Base-by-base conservation (phyloP, 2,113 vertebrate genomes). In the Corapipo altera region DNA sequence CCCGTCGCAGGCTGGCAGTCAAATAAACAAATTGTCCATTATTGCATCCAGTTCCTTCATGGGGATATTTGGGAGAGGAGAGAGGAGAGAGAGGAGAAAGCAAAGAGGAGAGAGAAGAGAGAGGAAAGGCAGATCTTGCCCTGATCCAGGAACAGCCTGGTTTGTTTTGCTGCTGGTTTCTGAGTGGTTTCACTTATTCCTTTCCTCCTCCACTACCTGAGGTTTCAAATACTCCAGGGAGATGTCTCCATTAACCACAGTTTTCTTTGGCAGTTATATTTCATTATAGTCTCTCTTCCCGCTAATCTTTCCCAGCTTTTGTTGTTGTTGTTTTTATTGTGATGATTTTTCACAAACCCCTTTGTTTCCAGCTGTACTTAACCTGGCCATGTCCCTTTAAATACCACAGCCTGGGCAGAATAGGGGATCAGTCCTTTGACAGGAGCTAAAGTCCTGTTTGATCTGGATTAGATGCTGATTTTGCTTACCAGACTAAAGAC, bases 391-490 rank as follows among this genome's bases (percentile, higher is more conserved):
- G 96, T 96, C 93, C 92, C 96, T 97, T 97, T 96, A 96, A 96
- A 96, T 95, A 91, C 92, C 90, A 87, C 83, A 84, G 95, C 90
- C 95, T 26, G 79, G 85, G 70, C 83, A 90, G 93, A 95, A 94
- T 22, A 93, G 80, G 93, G 96, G 95, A 97, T 97, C 96, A 96
- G 96, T 94, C 95, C 95, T 96, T 83, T 94, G 95, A 93, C 96
- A 97, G 96, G 96, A 96, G 92, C 96, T 96, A 97, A 96, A 95
- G 96, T 97, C 96, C 96, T 97, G 96, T 96, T 96, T 97, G 96
- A 96, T 95, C 96, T 96, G 96, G 96, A 97, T 97, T 97, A 96
- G 95, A 96, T 96, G 95, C 96, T 82, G 95, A 95, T 95, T 96
- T 97, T 97, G 95, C 95, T 97, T 95, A 96, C 96, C 88, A 96